Evolutionary conservation across 2,888 invertebrate species (phyloP), one percentile per base, ranked within the genome.

Genomic region (Brassicogethes aeneus): DNA sequence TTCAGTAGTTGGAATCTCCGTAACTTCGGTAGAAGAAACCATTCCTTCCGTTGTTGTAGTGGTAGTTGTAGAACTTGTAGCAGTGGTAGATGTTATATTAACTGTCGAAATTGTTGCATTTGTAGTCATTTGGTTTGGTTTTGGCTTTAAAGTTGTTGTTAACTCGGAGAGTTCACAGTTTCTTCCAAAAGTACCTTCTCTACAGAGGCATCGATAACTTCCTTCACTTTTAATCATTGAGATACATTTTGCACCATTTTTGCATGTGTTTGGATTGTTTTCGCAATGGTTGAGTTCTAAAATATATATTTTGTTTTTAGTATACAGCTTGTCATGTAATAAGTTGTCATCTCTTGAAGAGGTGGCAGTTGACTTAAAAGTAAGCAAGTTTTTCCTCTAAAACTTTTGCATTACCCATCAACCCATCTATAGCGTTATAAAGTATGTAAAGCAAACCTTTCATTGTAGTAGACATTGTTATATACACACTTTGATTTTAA

Each of bases 261-360:
- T 75, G 59, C 93, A 93, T 0, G 79, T 75, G 37, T 71, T 74
- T 1, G 77, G 74, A 60, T 91, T 80, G 44, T 82, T 81, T 42
- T 85, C 84, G 70, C 93, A 93, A 69, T 82, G 88, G 55, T 83
- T 88, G 40, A 91, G 69, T 60, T 85, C 90, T 86, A 69, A 16
- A 68, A 68, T 33, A 36, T 17, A 23, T n/a, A n/a, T n/a, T n/a
- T n/a, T n/a, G n/a, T n/a, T n/a, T n/a, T n/a, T n/a, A n/a, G n/a
- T n/a, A n/a, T n/a, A n/a, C n/a, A n/a, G n/a, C n/a, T n/a, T n/a
- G n/a, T n/a, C n/a, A n/a, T n/a, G n/a, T n/a, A n/a, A n/a, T n/a
- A n/a, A n/a, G n/a, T n/a, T n/a, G n/a, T n/a, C n/a, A n/a, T n/a
- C n/a, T n/a, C n/a, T n/a, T n/a, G n/a, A n/a, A n/a, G n/a, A n/a